Base-by-base conservation (phyloP, 2,113 vertebrate species). In the Sclerurus mexicanus region DNA sequence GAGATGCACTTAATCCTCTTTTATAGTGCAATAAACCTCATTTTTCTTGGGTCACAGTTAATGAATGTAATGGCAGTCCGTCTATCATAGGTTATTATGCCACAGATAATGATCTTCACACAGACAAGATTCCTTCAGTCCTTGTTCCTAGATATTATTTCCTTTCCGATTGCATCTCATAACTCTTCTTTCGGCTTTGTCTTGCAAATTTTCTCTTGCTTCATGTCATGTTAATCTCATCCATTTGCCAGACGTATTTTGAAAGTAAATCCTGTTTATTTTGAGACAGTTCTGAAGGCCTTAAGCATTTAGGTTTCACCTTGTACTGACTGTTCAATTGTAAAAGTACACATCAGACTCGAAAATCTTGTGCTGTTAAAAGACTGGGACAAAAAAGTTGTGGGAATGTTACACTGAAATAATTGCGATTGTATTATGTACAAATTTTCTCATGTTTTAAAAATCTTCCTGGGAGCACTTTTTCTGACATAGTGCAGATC, bases 71-170 rank as follows among this genome's bases (percentile, higher is more conserved):
- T 55, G 68, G 42, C 52, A 77, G 35, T 62, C 63, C 2, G 11
- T 90, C 93, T 46, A 5, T 94, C 79, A 80, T 24, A 67, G 56
- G 53, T 88, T 80, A 19, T 83, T 64, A 8, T 93, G 75, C 75
- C 79, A 85, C 67, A 83, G 75, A 79, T 87, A 94, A 94, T 93
- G 82, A 85, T 95, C 63, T 86, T 83, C 75, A 77, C 46, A 27
- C 25, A 33, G 87, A n/a, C 52, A 47, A 31, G 75, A 39, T 74
- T 92, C 31, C 92, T 95, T 88, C 59, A 71, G 72, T 42, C 59
- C 62, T 69, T 87, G 40, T 87, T 94, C 63, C 20, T 40, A 30
- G 67, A 28, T 88, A 74, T 69, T 93, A 69, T 69, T 91, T 94
- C 74, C 85, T 83, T 74, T 83, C 55, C 67, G 58, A 30, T 83